Evolutionary conservation across 2,113 vertebrate genomes (phyloP).

Genomic region (Speoplatyrhinus poulsoni): DNA sequence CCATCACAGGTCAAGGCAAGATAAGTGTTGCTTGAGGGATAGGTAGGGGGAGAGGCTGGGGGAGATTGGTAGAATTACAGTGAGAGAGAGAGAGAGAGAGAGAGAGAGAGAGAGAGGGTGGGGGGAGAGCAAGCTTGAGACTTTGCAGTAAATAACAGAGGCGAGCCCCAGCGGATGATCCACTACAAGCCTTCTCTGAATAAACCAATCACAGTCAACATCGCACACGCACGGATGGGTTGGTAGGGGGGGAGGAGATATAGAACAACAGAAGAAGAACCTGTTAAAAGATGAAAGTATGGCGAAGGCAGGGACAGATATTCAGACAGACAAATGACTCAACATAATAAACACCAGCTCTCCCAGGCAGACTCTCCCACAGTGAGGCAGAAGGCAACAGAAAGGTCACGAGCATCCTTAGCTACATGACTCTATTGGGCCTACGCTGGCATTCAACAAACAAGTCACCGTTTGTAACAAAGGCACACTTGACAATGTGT

Average conservation of each 20-base stretch:
- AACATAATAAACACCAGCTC: not conserved
- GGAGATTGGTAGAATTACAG: too few species aligned
- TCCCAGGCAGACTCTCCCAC: not conserved
- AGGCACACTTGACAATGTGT: conserved; percentile 15
- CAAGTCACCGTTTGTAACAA: not conserved
- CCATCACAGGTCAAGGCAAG: too few species aligned
- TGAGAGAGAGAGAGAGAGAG: too few species aligned
- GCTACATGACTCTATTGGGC: conserved; percentile 3
- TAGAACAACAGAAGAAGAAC: not conserved
- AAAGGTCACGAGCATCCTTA: conserved; percentile 19
- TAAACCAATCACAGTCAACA: too few species aligned
- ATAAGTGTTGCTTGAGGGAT: too few species aligned
- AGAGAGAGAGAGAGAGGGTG: too few species aligned
- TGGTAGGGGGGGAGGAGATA: not conserved
- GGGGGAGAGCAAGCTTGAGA: too few species aligned
- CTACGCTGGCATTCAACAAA: not conserved
- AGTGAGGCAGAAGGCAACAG: conserved; percentile 10
- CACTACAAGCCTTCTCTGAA: too few species aligned
- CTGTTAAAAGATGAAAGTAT: not conserved
- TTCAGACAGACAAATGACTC: conserved; percentile 1
- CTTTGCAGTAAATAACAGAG: too few species aligned
- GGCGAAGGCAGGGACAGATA: not conserved
- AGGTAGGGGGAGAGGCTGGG: too few species aligned
- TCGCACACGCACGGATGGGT: too few species aligned
- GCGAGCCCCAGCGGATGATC: too few species aligned